Percentiles rank a stretch among this genome's conserved stretches.
These are phyloP conservation scores for Falco biarmicus DNA, from an alignment of 2,797 vertebrate species.

Conservation along the genomic window DNA sequence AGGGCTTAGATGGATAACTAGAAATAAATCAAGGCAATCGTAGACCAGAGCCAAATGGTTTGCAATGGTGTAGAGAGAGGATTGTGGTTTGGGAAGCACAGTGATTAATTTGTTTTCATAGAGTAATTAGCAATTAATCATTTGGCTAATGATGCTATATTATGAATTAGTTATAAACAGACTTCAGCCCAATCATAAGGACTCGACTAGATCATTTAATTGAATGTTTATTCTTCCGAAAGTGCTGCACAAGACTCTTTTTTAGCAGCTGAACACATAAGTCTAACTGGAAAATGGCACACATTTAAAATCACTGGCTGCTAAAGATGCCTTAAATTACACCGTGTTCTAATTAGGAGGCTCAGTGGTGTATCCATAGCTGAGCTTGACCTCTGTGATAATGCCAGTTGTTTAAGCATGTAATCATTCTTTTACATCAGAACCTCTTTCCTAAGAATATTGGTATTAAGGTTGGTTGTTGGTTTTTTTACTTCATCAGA, in stretches of 20 bases:
- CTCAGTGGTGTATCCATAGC: not conserved
- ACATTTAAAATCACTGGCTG: not conserved
- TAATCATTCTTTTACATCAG: not conserved
- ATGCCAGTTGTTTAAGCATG: not conserved
- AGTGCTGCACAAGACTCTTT: not conserved
- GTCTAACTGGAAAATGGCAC: slow-evolving; percentile 10
- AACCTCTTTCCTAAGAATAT: not conserved
- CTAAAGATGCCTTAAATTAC: slow-evolving; percentile 24
- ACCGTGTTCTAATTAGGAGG: slow-evolving; percentile 4
- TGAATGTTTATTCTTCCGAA: slow-evolving; percentile 19
- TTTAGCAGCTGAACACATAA: not conserved
- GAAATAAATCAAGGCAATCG: slow-evolving; percentile 22
- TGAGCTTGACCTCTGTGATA: not conserved
- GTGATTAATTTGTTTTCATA: slow-evolving; percentile 55
- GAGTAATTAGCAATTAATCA: slow-evolving; percentile 54
- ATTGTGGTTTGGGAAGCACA: not conserved
- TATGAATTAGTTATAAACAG: slow-evolving; percentile 50
- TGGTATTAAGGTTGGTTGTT: not conserved
- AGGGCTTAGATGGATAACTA: not conserved
- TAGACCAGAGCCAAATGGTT: not conserved
- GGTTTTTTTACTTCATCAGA: not conserved
- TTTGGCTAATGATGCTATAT: slow-evolving; percentile 20
- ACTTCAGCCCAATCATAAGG: slow-evolving; percentile 22
- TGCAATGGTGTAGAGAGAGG: not conserved
- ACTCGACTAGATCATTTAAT: slow-evolving; percentile 34